Evolutionary conservation across 2,888 invertebrate genomes (phyloP).

Genomic region (Drosophila stalkeri): DNA sequence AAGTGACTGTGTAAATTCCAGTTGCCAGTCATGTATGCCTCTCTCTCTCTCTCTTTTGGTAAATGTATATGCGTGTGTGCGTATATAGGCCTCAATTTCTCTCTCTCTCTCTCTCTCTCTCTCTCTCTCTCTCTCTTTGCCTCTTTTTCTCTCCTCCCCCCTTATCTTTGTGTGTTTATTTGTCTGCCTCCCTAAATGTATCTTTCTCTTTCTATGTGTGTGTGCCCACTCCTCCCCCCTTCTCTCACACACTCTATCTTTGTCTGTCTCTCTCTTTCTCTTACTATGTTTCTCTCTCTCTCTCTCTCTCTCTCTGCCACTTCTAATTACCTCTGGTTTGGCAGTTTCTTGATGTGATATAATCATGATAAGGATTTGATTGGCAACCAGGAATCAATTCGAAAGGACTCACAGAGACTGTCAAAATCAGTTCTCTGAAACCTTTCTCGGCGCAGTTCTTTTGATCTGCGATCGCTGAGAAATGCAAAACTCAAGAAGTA

Average conservation of each 20-base stretch:
- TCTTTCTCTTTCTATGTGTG: not conserved
- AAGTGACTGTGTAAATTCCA: not conserved
- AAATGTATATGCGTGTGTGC: no score
- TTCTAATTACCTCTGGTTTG: not conserved
- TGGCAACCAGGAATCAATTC: not conserved
- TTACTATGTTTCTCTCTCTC: not conserved
- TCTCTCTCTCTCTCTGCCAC: not conserved
- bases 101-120: not conserved
- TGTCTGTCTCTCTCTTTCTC: not conserved
- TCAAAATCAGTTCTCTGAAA: not conserved
- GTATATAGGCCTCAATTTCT: no score
- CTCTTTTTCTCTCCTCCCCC: not conserved
- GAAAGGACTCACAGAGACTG: not conserved
- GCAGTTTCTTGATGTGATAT: not conserved
- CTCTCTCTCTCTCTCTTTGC: not conserved
- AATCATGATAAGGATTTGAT: not conserved
- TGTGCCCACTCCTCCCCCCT: no score
- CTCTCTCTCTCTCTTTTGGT: not conserved
- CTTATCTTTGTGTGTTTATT: no score
- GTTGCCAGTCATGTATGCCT: no score
- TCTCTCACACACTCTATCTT: no score
- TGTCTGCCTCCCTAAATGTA: no score
- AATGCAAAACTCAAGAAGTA: no score
- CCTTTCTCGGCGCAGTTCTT: not conserved
- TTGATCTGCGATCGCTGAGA: not conserved